phyloP scores from a whole-genome alignment of 2,113 vertebrate genomes.

The Seriola rivoliana region DNA sequence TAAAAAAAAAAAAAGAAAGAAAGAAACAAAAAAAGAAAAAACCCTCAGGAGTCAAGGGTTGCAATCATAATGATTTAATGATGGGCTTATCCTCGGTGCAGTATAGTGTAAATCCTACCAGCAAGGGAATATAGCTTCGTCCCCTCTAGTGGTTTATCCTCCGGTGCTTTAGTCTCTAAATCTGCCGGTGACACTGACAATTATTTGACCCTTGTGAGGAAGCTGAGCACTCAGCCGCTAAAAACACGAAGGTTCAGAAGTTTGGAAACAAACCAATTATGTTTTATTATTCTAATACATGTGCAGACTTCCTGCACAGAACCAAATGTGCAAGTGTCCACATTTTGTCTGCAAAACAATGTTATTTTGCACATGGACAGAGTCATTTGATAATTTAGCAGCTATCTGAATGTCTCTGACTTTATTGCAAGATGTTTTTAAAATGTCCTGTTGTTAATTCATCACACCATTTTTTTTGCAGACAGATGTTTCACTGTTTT shows the following conservation, averaged over 20 bases:
- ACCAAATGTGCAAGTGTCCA: not conserved
- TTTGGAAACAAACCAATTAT: conserved; percentile 37
- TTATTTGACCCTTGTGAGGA: conserved; percentile 73
- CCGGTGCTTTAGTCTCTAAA: conserved; percentile 64
- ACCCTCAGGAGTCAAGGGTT: conserved; percentile 71
- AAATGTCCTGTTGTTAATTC: not conserved
- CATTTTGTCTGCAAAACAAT: not conserved
- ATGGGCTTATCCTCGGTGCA: conserved; percentile 69
- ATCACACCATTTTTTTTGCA: not conserved
- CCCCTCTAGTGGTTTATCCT: conserved; percentile 76
- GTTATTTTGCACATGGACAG: not conserved
- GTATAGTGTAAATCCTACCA: conserved; percentile 78
- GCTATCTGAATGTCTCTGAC: not conserved
- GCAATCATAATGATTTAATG: conserved; percentile 84
- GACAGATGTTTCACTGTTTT: not conserved
- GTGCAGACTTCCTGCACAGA: conserved; percentile 26
- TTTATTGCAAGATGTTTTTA: not conserved
- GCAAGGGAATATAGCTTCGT: conserved; percentile 73
- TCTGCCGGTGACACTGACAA: conserved; percentile 74
- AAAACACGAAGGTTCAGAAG: conserved; percentile 52
- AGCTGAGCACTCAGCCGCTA: conserved; percentile 52
- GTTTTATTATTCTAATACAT: conserved; percentile 43
- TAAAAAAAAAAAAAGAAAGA: conserved; percentile 19
- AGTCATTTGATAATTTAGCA: not conserved
- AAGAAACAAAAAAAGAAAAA: conserved; percentile 17